Evolutionary conservation across 1,140 invertebrate species (phyloP), one percentile per base, ranked within the genome.

Genomic region (Neodiprion fabricii): DNA sequence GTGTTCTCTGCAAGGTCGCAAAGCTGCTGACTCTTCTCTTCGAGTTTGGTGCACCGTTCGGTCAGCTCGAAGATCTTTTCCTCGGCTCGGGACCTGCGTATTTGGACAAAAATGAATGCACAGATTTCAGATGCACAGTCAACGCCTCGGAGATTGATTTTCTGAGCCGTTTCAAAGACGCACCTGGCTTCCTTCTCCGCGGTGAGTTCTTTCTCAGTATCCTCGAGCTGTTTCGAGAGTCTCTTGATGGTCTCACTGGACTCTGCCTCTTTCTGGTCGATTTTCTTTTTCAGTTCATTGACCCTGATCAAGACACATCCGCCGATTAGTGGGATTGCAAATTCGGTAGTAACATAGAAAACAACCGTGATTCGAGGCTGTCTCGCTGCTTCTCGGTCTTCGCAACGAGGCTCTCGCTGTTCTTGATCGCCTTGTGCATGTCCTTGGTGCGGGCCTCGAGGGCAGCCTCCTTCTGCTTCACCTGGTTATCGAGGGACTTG

Each of bases 361-460:
- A 70, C 23, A 69, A 87, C 85, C 79, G 78, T 73, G 77, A 67
- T 67, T 85, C 80, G 3, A 82, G 75, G 21, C 40, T 79, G 53
- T 84, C 79, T 9, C 80, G 79, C 21, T 86, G 85, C 72, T 79
- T 82, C 47, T 87, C 85, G 48, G 82, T 72, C 71, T 82, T 81
- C 0, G 40, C 28, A 12, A 85, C 48, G 3, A 78, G 65, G 7
- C 11, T 68, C 21, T 85, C 81, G 49, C 77, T 76, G 14, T 47
- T 81, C 71, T 82, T 85, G 23, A 84, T 61, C 17, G 72, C 53
- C 47, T 83, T 85, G 28, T 83, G 76, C 77, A 84, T 70, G 0
- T 85, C 85, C 48, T 80, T 82, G 9, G 75, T 11, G 7, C 71
- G 78, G 14, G 68, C 17, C 28, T 85, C 82, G 8, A 76, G 72